Conservation (phyloP, 2,797 vertebrate genomes). For the Zalophus californianus region DNA sequence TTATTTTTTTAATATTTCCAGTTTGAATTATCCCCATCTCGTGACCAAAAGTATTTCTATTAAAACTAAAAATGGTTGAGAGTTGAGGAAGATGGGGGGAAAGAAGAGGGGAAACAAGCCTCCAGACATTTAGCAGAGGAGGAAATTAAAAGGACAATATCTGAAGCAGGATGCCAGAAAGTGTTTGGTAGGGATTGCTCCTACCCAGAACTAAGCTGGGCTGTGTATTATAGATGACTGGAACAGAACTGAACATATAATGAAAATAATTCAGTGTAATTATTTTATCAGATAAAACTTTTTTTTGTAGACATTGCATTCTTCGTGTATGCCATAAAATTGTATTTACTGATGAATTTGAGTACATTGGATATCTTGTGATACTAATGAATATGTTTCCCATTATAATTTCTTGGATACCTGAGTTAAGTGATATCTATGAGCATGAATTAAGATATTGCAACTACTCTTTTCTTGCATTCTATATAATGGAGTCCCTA, state of each 20-base stretch:
- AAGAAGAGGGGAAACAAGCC: neutral
- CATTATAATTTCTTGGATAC: constrained; percentile 64
- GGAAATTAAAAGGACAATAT: neutral
- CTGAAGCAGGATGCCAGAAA: neutral
- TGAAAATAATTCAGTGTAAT: neutral
- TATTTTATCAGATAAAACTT: constrained; percentile 48
- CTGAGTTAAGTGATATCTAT: neutral
- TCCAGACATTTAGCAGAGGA: neutral
- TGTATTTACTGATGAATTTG: constrained; percentile 82
- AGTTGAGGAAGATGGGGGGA: neutral
- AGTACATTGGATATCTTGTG: constrained; percentile 68
- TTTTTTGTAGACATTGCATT: constrained; percentile 64
- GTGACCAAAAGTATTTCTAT: neutral
- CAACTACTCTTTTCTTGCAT: constrained; percentile 69
- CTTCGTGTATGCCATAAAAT: constrained; percentile 59
- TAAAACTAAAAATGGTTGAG: neutral
- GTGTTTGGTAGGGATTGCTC: neutral
- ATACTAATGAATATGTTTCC: constrained; percentile 72
- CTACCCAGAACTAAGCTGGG: neutral
- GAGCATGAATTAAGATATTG: constrained; percentile 15
- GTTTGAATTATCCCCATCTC: constrained; percentile 8
- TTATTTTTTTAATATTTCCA: constrained; percentile 1
- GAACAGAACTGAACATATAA: neutral
- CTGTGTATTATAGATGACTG: neutral
- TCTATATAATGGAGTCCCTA: constrained; percentile 76